Conservation (phyloP, 2,797 vertebrate species). For the Geotrypetes seraphini region DNA sequence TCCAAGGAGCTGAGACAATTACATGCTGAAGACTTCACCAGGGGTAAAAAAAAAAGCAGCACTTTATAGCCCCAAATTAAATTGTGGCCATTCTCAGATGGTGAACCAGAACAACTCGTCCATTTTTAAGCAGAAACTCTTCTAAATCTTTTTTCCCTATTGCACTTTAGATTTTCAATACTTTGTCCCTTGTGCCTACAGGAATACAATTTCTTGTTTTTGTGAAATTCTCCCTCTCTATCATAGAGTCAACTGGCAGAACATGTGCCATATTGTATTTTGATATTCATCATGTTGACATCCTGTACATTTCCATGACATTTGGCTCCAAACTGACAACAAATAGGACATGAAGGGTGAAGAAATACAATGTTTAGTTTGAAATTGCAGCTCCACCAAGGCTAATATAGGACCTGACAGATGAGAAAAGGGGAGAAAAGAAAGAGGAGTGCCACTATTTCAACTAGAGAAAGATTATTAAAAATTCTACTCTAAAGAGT, state of each 20-base stretch:
- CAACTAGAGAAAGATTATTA: no score
- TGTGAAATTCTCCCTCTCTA: no score
- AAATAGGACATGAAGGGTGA: not conserved
- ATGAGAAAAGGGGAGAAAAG: not conserved
- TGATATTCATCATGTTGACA: conserved; percentile 20
- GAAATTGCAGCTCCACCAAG: conserved; percentile 17
- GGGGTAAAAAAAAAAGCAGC: not conserved
- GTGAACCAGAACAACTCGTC: no score
- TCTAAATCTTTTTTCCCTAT: no score
- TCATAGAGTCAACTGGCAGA: no score
- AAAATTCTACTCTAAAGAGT: no score
- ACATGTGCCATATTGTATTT: conserved; percentile 14
- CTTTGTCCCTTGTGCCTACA: not conserved
- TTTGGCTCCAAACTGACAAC: conserved; percentile 25
- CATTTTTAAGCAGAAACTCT: no score
- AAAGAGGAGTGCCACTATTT: no score
- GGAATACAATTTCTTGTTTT: no score
- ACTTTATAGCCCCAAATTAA: not conserved
- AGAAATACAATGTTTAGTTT: conserved; percentile 5
- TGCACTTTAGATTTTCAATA: not conserved
- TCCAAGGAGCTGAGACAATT: not conserved
- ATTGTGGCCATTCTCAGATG: no score
- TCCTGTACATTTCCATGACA: conserved; percentile 2
- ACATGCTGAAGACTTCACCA: not conserved
- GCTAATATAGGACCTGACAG: conserved; percentile 11